Conservation (phyloP, 2,888 invertebrate species). For the Drosophila birchii region DNA sequence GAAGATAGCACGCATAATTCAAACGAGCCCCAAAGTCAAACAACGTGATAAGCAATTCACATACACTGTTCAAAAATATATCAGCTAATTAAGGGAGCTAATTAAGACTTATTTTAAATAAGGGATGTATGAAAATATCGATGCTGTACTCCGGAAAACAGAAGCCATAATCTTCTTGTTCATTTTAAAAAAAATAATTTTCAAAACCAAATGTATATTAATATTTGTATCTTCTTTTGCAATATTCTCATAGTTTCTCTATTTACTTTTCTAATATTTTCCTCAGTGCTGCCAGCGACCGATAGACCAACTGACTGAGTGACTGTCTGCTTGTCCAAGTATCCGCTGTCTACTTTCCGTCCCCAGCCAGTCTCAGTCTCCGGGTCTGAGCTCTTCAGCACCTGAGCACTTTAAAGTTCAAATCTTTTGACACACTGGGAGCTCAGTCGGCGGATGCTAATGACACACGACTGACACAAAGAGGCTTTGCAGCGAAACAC, state of each 20-base stretch:
- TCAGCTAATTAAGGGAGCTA: background rate
- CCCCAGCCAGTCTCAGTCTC: constrained; percentile 12
- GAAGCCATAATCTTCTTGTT: background rate
- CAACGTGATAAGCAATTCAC: constrained; percentile 71
- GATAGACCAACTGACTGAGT: constrained; percentile 38
- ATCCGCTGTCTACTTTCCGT: constrained; percentile 33
- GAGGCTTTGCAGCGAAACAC: constrained; percentile 60
- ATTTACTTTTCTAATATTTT: background rate
- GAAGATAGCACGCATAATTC: constrained; percentile 70
- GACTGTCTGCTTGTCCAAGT: constrained; percentile 35
- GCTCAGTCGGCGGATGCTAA: constrained; percentile 46
- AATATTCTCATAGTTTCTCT: too few species aligned
- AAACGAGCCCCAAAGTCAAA: constrained; percentile 76
- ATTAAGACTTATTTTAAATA: background rate
- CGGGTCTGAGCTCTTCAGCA: constrained; percentile 46
- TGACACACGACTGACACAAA: constrained; percentile 64
- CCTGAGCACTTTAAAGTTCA: constrained; percentile 74
- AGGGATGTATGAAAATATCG: background rate
- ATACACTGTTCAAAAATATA: constrained; percentile 18
- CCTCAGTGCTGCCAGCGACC: constrained; percentile 6
- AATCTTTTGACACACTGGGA: constrained; percentile 69
- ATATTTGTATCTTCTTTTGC: background rate
- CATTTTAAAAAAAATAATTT: too few species aligned
- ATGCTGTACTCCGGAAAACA: background rate
- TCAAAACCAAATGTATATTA: too few species aligned